Evolutionary conservation across 2,797 vertebrate species (phyloP), one percentile per base, ranked within the genome.

Genomic region (Epinephelus awoara): DNA sequence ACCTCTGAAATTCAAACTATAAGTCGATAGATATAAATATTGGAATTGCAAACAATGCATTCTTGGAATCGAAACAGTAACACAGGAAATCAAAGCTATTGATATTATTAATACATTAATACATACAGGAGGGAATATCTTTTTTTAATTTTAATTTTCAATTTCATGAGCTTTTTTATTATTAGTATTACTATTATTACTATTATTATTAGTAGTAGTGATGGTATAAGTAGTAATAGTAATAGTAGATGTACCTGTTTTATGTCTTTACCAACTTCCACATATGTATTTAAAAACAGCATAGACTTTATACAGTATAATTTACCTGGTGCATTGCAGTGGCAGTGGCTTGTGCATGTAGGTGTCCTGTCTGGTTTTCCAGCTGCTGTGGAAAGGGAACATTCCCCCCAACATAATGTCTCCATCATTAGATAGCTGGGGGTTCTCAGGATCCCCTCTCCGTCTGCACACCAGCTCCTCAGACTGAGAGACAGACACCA

Each of bases 381-480:
- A 95, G 73, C 83, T 94, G 62, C 90, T 93, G 81, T 95, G 93
- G 17, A 95, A 93, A 50, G 91, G 88, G 18, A 94, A 95, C 25
- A 94, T 87, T 1, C 90, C 94, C 47, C 94, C 94, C 50, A 95
- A 17, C 25, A 91, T 83, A 54, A 95, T 92, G 77, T 94, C 91
- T 6, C 94, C 94, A 23, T 92, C 79, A 44, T 93, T 92, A 17
- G 61, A 92, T 23, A 95, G 66, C 62, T 91, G 89, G 0, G 92
- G 93, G 0, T 70, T 78, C 2, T 93, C 90, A 50, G 82, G 63
- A 1, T 90, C 84, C 29, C 90, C 93, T 58, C 72, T 88, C 46
- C 17, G 88, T 1, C 49, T 77, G 80, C 94, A 95, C 12, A 85
- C 2, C 1, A 40, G 64, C 21, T 88, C 85, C 56, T 92, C 79